Percentiles rank a stretch among this genome's conserved stretches.
Evolutionary conservation across 2,888 invertebrate species (phyloP).

Genomic region (Drosophila mimica): DNA sequence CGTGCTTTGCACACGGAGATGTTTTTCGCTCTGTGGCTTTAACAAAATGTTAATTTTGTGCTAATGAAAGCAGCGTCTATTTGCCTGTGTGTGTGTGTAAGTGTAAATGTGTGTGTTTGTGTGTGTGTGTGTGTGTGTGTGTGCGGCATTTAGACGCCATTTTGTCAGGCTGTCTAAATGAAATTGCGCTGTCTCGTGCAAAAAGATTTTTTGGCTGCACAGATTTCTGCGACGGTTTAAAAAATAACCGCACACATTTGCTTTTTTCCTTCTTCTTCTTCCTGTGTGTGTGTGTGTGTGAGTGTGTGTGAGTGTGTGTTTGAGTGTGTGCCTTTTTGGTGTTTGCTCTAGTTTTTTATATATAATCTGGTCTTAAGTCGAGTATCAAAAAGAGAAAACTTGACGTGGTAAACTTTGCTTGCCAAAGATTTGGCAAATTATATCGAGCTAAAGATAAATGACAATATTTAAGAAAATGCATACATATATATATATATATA

Average conservation of each 20-base stretch:
- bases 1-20: constrained; percentile 10
- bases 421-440: neutral
- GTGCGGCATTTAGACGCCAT: constrained; percentile 57
- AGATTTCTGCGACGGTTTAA: constrained; percentile 15
- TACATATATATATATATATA: neutral
- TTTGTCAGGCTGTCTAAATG: constrained; percentile 56
- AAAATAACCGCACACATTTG: constrained; percentile 7
- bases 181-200: constrained; percentile 48
- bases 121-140: constrained; percentile 14
- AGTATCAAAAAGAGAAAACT: constrained; percentile 21
- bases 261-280: neutral
- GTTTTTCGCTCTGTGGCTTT: constrained; percentile 68
- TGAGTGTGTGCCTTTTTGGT: neutral
- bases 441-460: neutral
- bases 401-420: neutral
- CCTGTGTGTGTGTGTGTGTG: neutral
- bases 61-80: constrained; percentile 65
- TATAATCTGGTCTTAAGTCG: neutral
- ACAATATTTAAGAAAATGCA: neutral
- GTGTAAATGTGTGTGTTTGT: neutral
- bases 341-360: neutral
- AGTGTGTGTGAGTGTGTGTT: neutral
- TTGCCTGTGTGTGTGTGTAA: constrained; percentile 14
- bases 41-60: constrained; percentile 74
- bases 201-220: constrained; percentile 43